Conservation (phyloP, 30 jellyfish, hydroid and myxozoan species). For the Aurelia coerulea region DNA sequence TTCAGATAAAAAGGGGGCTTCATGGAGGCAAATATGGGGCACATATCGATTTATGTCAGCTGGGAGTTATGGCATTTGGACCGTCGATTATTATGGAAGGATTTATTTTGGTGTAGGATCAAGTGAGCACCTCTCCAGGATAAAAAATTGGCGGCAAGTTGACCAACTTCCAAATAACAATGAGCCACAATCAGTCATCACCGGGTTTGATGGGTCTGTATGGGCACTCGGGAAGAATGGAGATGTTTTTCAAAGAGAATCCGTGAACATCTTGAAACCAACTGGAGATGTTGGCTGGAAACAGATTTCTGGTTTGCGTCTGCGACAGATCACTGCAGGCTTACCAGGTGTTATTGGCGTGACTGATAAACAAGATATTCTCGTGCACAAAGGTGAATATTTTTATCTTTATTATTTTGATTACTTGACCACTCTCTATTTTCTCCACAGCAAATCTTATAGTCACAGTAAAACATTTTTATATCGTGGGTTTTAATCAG, state of each 20-base stretch:
- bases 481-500: too few relatives aligned
- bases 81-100: constrained; percentile 31
- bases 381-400: constrained; percentile 43
- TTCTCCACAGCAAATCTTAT: too few relatives aligned
- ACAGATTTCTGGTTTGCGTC: constrained; percentile 35
- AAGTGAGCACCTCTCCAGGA: constrained; percentile 15
- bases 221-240: constrained; percentile 75
- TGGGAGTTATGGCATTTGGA: constrained; percentile 92
- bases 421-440: too few relatives aligned
- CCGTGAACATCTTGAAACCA: constrained; percentile 65
- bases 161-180: constrained; percentile 33
- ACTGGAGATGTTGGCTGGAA: constrained; percentile 81
- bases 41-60: constrained; percentile 58
- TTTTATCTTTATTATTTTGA: not conserved
- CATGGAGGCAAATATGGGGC: constrained; percentile 71
- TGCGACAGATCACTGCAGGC: constrained; percentile 72
- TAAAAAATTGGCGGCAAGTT: constrained; percentile 55
- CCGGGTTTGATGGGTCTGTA: constrained; percentile 96
- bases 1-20: constrained; percentile 28
- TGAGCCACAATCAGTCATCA: constrained; percentile 33
- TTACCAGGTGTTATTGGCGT: constrained; percentile 69
- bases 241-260: constrained; percentile 54
- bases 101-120: constrained; percentile 70
- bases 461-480: too few relatives aligned
- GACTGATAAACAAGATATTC: constrained; percentile 13